Evolutionary conservation across 2,113 vertebrate species (phyloP).

Genomic region (Ictidomys tridecemlineatus): DNA sequence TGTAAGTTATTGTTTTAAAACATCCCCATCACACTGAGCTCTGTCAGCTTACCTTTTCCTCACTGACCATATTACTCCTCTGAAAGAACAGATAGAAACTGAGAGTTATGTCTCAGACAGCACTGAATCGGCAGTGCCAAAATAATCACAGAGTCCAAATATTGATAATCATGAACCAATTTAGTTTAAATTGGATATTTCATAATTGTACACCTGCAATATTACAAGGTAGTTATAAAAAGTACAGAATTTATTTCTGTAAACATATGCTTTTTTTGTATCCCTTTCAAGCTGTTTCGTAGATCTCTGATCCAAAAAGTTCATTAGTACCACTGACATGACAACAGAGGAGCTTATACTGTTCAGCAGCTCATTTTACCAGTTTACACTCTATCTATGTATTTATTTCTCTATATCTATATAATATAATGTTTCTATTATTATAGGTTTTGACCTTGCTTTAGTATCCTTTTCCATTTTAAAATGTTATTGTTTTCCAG

Average conservation of each 20-base stretch:
- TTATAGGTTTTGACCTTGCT: background rate
- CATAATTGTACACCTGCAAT: background rate
- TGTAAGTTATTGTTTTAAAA: slow-evolving; percentile 68
- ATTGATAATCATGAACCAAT: slow-evolving; percentile 49
- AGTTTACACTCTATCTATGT: slow-evolving; percentile 30
- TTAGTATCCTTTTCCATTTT: background rate
- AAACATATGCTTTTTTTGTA: slow-evolving; percentile 59
- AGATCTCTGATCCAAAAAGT: slow-evolving; percentile 34
- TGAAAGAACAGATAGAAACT: slow-evolving; percentile 57
- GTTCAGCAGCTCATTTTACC: slow-evolving; percentile 63
- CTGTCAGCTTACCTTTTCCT: slow-evolving; percentile 39
- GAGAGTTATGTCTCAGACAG: background rate
- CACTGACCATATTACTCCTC: background rate
- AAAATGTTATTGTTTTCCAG: slow-evolving; percentile 2
- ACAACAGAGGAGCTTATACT: slow-evolving; percentile 58
- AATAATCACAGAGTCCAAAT: slow-evolving; percentile 33
- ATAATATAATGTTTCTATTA: background rate
- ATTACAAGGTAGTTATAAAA: slow-evolving; percentile 57
- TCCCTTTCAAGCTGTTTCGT: slow-evolving; percentile 54
- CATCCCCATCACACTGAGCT: slow-evolving; percentile 42
- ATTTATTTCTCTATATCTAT: background rate
- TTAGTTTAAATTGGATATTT: slow-evolving; percentile 66
- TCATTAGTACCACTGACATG: background rate
- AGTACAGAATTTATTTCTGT: slow-evolving; percentile 38
- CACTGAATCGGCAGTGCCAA: background rate